Base-by-base conservation (phyloP, 2,113 vertebrate genomes). In the Crotophaga sulcirostris region DNA sequence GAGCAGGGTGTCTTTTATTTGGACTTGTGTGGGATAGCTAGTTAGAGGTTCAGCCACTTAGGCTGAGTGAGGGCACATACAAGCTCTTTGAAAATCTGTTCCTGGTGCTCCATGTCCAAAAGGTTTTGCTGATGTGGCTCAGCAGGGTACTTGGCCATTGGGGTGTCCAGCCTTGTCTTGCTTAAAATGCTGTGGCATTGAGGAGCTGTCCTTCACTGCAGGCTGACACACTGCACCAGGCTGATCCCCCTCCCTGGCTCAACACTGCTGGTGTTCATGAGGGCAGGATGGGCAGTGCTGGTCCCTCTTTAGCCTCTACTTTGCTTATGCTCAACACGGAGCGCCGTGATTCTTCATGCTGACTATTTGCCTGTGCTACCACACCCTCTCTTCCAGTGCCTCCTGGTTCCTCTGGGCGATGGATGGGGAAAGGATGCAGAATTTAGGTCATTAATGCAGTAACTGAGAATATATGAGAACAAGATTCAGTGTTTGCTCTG, bases 381-480 rank as follows among this genome's bases (percentile, higher is more conserved):
- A 29, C 87, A 86, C 45, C 78, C 60, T 81, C 75, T 77, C 51
- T 42, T 73, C 68, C 59, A 70, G 59, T 55, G 56, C 67, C 85
- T 93, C 58, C 58, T 25, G 21, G 33, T 38, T 85, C 79, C 86
- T 88, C 76, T 81, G 88, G 79, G 88, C 24, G 0, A 88, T 29
- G 66, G 81, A 91, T 86, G 52, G 87, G 92, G 47, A 80, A 86
- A 60, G 72, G 79, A 92, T 86, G 73, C 47, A 52, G 83, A 94
- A 88, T 94, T 95, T 88, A 96, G 92, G 85, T 96, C 90, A 88
- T 96, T 94, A 93, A 92, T 38, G 60, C 0, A 2, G 59, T 94
- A 88, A 88, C 67, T 81, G 85, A 87, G 89, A 88, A 81, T 66
- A 63, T 25, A 66, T 51, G 64, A 91, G 87, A 96, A 66, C 67